Conservation (phyloP, 2,113 vertebrate species). For the Rhizomys pruinosus region DNA sequence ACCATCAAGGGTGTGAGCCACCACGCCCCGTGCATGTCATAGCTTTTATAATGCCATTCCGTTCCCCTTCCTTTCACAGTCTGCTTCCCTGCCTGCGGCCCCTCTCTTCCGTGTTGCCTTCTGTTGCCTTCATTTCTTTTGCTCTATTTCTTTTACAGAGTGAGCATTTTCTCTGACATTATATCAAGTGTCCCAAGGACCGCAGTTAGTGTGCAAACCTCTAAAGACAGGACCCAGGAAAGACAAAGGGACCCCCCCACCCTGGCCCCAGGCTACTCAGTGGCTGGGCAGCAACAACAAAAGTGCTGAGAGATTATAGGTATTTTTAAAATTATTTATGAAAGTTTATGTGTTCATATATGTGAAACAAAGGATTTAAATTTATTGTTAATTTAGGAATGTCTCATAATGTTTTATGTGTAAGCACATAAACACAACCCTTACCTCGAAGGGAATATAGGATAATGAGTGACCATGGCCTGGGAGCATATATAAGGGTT, state of each 20-base stretch:
- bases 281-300: not conserved
- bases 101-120: not conserved
- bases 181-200: not conserved
- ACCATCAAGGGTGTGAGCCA: not conserved
- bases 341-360: slow-evolving; percentile 23
- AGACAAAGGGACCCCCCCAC: not conserved
- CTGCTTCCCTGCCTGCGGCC: not conserved
- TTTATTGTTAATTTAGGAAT: slow-evolving; percentile 15
- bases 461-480: too few relatives aligned
- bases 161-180: not conserved
- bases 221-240: not conserved
- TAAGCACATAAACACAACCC: too few relatives aligned
- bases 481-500: too few relatives aligned
- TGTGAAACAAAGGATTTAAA: not conserved
- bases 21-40: not conserved
- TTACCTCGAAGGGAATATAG: too few relatives aligned
- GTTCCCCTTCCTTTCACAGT: not conserved
- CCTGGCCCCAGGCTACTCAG: not conserved
- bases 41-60: not conserved
- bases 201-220: not conserved
- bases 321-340: not conserved
- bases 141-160: not conserved
- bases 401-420: not conserved
- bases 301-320: not conserved
- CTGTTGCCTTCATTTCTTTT: not conserved